Conservation (phyloP, 2,113 vertebrate species). For the Plestiodon gilberti region DNA sequence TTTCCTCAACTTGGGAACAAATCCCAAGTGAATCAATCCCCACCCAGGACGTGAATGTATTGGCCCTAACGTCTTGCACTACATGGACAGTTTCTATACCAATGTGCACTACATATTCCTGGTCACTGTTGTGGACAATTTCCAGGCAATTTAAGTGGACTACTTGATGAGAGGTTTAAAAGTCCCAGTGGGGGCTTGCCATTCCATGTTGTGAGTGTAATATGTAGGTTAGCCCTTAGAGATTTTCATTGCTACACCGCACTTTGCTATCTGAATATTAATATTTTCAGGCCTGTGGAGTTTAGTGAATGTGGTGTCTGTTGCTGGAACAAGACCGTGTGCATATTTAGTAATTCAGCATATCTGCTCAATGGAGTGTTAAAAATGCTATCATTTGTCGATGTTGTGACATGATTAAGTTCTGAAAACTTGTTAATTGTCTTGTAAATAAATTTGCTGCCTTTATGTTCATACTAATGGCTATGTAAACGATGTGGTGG, state of each 20-base stretch:
- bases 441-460: background rate
- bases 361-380: conserved; percentile 5
- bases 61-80: no score
- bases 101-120: background rate
- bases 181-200: no score
- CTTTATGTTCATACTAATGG: conserved; percentile 6
- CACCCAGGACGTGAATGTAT: no score
- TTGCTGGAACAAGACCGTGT: background rate
- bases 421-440: conserved; percentile 35
- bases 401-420: background rate
- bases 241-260: background rate
- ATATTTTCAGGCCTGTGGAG: background rate
- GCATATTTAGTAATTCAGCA: background rate
- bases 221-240: background rate
- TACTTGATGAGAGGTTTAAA: background rate
- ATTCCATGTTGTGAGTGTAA: background rate
- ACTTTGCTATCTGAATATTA: background rate
- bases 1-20: no score
- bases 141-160: background rate
- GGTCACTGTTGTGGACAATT: background rate
- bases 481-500: background rate
- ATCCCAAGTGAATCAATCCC: no score
- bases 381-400: conserved; percentile 4
- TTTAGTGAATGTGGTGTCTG: background rate
- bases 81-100: background rate